Evolutionary conservation across 2,888 invertebrate genomes (phyloP), one percentile per base, ranked within the genome.

Genomic region (Platerodrilus igneus): DNA sequence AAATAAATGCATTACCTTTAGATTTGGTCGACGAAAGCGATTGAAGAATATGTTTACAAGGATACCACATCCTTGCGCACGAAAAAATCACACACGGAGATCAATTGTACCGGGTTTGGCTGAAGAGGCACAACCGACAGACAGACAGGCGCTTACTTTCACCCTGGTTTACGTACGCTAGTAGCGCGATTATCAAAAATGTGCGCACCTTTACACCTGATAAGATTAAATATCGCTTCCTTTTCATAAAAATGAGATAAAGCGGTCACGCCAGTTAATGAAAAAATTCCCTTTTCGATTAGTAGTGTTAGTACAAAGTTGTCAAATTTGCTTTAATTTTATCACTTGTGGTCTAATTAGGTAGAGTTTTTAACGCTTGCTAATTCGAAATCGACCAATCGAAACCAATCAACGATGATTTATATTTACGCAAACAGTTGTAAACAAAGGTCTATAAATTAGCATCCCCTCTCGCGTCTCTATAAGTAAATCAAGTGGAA

Each of bases 41-140:
- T 23, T 61, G 59, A 13, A 66, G 50, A 41, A 65, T 60, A 22
- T 62, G 52, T 41, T 61, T 64, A 51, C 66, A 66, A n/a, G 66
- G 63, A 41, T 60, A 62, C 65, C 65, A 66, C 64, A 66, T 65
- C 33, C 25, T 47, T 16, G n/a, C n/a, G n/a, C n/a, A 28, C n/a
- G 3, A 4, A 28, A 17, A 29, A n/a, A 23, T 8, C 10, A 29
- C 9, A 17, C 6, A 29, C 11, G 15, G 8, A 17, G 17, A n/a
- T 15, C 7, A 15, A 15, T 4, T 9, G 13, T 11, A 29, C 11
- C 29, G 4, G 10, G 3, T 10, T 10, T 19, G 18, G 19, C 7
- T 17, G 10, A 27, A 27, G 11, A 10, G 8, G 20, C 3, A 5
- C 20, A 20, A 20, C 8, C 9, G 9, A 20, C 20, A 5, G 20